Base-by-base conservation (phyloP, 1,140 invertebrate genomes). In the Acyrthosiphon pisum region DNA sequence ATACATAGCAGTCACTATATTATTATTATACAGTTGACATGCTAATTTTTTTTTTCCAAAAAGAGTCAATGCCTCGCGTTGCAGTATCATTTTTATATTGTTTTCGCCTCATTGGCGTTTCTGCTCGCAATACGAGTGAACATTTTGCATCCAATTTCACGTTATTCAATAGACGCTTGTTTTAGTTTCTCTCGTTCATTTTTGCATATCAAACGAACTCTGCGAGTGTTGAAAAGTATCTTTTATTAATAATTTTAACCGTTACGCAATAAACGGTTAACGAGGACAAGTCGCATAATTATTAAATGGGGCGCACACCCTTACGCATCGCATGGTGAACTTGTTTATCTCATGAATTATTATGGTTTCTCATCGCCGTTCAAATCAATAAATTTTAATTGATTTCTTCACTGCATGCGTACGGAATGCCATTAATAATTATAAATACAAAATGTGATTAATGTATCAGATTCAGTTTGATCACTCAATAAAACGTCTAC, bases 161-260 rank as follows among this genome's bases (percentile, higher is more conserved):
- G 11, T 86, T 86, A 86, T 46, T 86, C 84, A 26, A 87, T 87
- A 48, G 30, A 87, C 46, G 46, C 46, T 41, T 87, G 86, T 87
- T 87, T 87, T 87, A 87, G 86, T 87, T 35, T 35, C 46, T 50
- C 44, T 87, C 18, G 86, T 50, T 30, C 44, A 50, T 87, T 87
- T 87, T 87, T 48, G 86, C 86, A 87, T 87, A 89, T 89, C 87
- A 89, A 89, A 89, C 48, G 50, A 89, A 37, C 48, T n/a, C 9
- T 37, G 6, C 14, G 53, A 89, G 22, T 35, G 50, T 89, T 41
- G 9, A 89, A 89, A 89, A 89, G n/a, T 89, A 37, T 89, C n/a
- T 23, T 89, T 56, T 56, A 56, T 50, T 89, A 41, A 53, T 89
- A 89, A 89, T 89, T 89, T 56, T 11, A 89, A 89, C 20, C 50